Percentiles rank a stretch among this genome's conserved stretches.
Conservation (phyloP, 2,113 vertebrate species). For the Phylloscopus trochiloides region DNA sequence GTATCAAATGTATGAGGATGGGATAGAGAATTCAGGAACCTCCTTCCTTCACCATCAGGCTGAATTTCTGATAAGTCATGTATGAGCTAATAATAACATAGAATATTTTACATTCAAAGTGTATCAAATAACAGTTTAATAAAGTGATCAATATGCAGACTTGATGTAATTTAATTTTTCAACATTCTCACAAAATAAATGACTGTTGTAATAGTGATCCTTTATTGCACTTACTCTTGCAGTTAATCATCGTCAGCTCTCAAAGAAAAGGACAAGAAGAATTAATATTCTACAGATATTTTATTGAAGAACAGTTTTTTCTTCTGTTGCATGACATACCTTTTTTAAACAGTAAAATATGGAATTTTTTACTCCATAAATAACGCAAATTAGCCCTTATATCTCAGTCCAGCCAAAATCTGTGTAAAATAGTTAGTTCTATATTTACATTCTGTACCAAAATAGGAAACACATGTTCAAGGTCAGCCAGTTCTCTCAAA, state of each 20-base stretch:
- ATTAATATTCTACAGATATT: conserved; percentile 12
- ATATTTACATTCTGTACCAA: conserved; percentile 42
- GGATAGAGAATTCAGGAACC: not conserved
- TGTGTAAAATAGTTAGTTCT: conserved; percentile 59
- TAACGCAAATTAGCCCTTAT: conserved; percentile 68
- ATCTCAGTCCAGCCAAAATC: conserved; percentile 51
- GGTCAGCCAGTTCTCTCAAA: not conserved
- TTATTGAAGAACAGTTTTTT: conserved; percentile 43
- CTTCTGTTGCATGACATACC: not conserved
- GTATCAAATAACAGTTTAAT: not conserved
- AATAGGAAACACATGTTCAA: conserved; percentile 24
- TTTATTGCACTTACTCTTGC: not conserved
- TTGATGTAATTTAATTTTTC: not conserved
- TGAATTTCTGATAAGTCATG: not conserved
- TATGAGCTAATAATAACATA: not conserved
- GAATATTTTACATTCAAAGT: not conserved
- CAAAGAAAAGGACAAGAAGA: not conserved
- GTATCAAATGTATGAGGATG: not conserved
- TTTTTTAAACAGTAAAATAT: conserved; percentile 14
- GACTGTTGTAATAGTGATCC: not conserved
- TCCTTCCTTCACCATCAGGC: not conserved
- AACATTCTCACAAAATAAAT: not conserved
- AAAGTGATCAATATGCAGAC: not conserved
- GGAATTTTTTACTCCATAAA: conserved; percentile 1
- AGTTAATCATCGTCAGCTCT: not conserved